Conservation (phyloP, 2,797 vertebrate genomes). For the Lacerta viridis region DNA sequence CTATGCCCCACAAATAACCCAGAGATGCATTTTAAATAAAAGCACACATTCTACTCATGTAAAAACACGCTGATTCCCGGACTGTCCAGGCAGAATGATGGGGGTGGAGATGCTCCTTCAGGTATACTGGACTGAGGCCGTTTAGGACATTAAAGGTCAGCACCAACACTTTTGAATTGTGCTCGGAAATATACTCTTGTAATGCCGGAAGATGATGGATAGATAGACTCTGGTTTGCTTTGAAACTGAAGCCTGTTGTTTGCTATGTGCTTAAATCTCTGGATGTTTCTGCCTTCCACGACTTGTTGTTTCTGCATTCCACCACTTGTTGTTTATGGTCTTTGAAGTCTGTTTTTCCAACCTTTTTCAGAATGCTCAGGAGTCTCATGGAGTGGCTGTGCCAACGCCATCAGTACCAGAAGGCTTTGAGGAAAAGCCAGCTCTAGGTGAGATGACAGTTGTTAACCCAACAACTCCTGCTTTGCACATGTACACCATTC, state of each 20-base stretch:
- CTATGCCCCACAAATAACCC: too few relatives aligned
- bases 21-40: too few relatives aligned
- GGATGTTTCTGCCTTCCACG: background rate
- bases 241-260: background rate
- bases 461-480: background rate
- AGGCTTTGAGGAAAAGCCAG: conserved; percentile 76
- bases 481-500: background rate
- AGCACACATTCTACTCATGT: too few relatives aligned
- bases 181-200: background rate
- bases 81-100: too few relatives aligned
- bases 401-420: conserved; percentile 82
- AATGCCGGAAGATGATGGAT: background rate
- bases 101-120: too few relatives aligned
- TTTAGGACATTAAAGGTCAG: too few relatives aligned
- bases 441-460: conserved; percentile 69
- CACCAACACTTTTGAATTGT: too few relatives aligned
- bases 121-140: too few relatives aligned
- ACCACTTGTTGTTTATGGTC: conserved; percentile 1
- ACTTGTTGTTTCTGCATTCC: background rate
- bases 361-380: conserved; percentile 79
- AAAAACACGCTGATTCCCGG: too few relatives aligned
- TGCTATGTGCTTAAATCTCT: background rate
- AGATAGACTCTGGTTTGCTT: background rate
- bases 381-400: conserved; percentile 83
- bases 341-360: conserved; percentile 35